Conservation (phyloP, 2,797 vertebrate species). For the Sebastes trivittatus region DNA sequence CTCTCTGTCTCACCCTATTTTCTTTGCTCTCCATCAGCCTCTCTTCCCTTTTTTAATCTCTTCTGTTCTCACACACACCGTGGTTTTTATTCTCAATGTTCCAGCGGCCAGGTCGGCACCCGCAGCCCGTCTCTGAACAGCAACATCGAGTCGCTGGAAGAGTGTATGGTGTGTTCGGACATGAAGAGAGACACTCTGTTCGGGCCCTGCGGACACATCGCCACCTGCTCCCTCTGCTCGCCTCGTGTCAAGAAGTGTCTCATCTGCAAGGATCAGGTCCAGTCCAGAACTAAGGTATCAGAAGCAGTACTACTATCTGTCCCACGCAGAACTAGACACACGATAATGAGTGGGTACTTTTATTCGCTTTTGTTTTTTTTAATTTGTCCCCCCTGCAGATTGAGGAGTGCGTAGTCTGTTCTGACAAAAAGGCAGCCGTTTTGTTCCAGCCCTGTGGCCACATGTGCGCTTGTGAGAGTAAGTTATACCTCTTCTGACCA, state of each 20-base stretch:
- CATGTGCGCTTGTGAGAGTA: constrained; percentile 99
- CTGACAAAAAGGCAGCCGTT: constrained; percentile 98
- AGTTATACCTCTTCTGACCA: constrained; percentile 74
- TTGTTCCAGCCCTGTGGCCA: constrained; percentile 99
- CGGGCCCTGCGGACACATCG: constrained; percentile 97
- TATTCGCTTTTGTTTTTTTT: neutral
- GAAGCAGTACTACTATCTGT: rapidly evolving
- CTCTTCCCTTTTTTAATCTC: neutral
- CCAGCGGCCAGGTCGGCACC: constrained; percentile 94
- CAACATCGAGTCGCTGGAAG: constrained; percentile 97
- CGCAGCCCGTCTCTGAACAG: constrained; percentile 96
- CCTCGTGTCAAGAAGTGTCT: constrained; percentile 99
- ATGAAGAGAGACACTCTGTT: constrained; percentile 99
- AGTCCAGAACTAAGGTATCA: constrained; percentile 97
- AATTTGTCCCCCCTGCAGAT: constrained; percentile 81
- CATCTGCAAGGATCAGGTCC: constrained; percentile 99
- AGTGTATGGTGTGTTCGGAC: constrained; percentile 99
- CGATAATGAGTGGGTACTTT: neutral
- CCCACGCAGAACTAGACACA: neutral
- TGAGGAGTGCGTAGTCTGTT: constrained; percentile 99
- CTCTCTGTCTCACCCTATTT: neutral
- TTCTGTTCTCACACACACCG: neutral
- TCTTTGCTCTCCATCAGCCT: neutral
- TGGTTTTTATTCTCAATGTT: constrained; percentile 40
- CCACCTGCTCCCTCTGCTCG: constrained; percentile 98